These are phyloP conservation scores for Cuculus canorus DNA, from an alignment of 2,797 vertebrate species.

Conservation along the genomic window DNA sequence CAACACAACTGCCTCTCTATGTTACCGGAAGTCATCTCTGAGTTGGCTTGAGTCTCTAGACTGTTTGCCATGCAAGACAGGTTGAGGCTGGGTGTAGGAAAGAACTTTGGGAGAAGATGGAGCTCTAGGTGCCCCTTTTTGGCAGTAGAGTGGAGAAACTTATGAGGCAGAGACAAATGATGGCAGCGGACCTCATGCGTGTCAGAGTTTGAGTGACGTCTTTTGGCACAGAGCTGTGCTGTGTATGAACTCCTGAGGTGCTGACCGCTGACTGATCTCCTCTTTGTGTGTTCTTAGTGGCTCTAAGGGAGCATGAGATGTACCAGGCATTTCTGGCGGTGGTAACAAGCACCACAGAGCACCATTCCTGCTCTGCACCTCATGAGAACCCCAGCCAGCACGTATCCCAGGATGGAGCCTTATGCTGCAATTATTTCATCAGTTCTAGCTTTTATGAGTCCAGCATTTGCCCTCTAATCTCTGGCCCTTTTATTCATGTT, in stretches of 20 bases:
- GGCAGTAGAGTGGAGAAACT: not conserved
- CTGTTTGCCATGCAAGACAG: not conserved
- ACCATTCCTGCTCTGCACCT: not conserved
- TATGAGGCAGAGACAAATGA: not conserved
- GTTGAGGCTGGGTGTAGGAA: not conserved
- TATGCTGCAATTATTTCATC: not conserved
- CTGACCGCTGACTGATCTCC: not conserved
- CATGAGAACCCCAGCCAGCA: rapidly evolving
- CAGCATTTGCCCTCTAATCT: not conserved
- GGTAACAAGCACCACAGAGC: not conserved
- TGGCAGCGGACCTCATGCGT: not conserved
- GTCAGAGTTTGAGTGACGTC: not conserved
- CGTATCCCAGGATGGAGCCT: not conserved
- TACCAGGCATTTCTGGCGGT: not conserved
- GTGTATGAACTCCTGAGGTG: not conserved
- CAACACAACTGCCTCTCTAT: not conserved
- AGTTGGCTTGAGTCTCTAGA: not conserved
- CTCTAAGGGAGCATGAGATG: not conserved
- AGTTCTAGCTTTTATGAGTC: not conserved
- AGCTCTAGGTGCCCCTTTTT: not conserved
- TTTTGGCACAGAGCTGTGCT: not conserved
- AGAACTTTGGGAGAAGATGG: not conserved
- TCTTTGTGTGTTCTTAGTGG: not conserved
- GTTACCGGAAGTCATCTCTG: not conserved
- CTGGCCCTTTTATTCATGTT: not conserved